Percentiles rank a stretch among this genome's conserved stretches.
Conservation (phyloP, 1,140 invertebrate genomes). For the Gryllus bimaculatus region DNA sequence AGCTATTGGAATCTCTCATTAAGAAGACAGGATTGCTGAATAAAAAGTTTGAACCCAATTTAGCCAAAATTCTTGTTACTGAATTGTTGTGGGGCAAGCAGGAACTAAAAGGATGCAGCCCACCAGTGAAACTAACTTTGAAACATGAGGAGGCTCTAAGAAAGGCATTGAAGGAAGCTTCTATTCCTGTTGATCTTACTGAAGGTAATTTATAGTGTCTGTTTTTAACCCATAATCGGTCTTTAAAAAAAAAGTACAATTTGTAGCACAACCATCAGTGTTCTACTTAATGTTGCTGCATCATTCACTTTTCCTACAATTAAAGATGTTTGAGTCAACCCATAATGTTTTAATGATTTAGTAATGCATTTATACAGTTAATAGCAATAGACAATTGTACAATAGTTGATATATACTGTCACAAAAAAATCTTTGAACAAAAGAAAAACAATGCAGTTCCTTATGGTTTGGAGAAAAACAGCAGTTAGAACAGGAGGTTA, state of each 20-base stretch:
- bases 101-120: neutral
- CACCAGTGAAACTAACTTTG: neutral
- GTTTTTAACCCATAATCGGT: neutral
- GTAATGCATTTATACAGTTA: neutral
- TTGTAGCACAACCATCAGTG: neutral
- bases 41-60: neutral
- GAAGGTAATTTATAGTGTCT: neutral
- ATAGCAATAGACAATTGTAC: no score
- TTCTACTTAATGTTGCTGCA: neutral
- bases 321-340: neutral
- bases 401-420: no score
- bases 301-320: neutral
- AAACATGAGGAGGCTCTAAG: neutral
- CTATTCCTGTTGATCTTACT: neutral
- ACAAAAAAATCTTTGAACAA: no score
- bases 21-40: neutral
- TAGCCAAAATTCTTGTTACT: neutral
- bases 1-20: neutral
- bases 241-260: neutral
- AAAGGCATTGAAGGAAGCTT: neutral
- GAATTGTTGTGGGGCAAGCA: neutral
- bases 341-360: neutral
- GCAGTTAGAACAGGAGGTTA: no score
- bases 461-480: no score
- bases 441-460: no score